Percentiles rank a stretch among this genome's conserved stretches.
phyloP scores from a whole-genome alignment of 2,888 invertebrate genomes.

The Campaea margaritaria region DNA sequence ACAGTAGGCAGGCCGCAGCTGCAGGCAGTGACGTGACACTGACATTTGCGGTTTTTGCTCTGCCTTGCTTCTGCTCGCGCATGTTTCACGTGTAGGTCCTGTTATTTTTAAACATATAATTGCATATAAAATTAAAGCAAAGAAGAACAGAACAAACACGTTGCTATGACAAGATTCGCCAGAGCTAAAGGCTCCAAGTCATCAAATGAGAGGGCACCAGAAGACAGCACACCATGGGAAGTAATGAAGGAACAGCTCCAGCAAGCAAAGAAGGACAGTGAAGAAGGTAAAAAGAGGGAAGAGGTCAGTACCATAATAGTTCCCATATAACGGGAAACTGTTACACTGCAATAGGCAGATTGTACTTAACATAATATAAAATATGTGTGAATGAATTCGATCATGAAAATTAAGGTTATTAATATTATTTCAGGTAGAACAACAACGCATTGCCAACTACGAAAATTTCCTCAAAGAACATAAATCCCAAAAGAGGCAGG shows the following conservation, averaged over 20 bases:
- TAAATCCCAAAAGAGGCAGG: slow-evolving; percentile 73
- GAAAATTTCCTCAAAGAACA: slow-evolving; percentile 81
- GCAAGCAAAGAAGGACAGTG: slow-evolving; percentile 77
- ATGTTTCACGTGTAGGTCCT: too few species aligned
- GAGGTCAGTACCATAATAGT: slow-evolving; percentile 54
- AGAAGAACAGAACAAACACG: not conserved
- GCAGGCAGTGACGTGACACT: too few species aligned
- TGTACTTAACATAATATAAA: too few species aligned
- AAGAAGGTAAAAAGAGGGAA: slow-evolving; percentile 70
- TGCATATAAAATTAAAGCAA: too few species aligned
- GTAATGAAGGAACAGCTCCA: slow-evolving; percentile 88
- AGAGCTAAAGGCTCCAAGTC: slow-evolving; percentile 90
- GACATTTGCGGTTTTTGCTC: too few species aligned
- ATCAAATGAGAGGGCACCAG: slow-evolving; percentile 88
- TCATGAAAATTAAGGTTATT: not conserved
- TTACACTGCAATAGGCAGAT: not conserved
- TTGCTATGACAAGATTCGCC: slow-evolving; percentile 89
- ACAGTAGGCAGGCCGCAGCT: too few species aligned
- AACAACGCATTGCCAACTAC: slow-evolving; percentile 79
- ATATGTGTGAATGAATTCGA: too few species aligned
- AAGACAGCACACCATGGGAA: slow-evolving; percentile 90
- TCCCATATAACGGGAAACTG: not conserved
- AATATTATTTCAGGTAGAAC: slow-evolving; percentile 70
- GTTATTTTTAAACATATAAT: too few species aligned
- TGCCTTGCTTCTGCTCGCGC: too few species aligned